Percentiles rank a stretch among this genome's conserved stretches.
Evolutionary conservation across 2,113 vertebrate species (phyloP).

Genomic region (Heptranchias perlo): DNA sequence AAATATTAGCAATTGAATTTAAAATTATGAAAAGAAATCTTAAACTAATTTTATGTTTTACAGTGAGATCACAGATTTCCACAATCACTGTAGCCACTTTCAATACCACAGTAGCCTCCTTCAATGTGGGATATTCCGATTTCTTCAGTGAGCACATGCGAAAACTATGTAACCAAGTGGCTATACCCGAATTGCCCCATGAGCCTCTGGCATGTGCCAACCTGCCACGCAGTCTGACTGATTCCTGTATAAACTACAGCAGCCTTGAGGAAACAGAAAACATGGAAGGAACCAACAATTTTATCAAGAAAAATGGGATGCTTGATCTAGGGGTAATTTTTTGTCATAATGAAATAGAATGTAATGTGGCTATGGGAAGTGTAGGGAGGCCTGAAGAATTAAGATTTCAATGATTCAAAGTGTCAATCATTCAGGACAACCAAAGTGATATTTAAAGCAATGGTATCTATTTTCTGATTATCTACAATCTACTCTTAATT

Average conservation of each 20-base stretch:
- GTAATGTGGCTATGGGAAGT: neutral
- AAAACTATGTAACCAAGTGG: constrained; percentile 88
- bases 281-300: constrained; percentile 93
- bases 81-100: constrained; percentile 98
- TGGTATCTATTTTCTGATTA: neutral
- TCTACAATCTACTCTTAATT: neutral
- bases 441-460: neutral
- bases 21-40: neutral
- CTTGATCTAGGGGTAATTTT: constrained; percentile 85
- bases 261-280: constrained; percentile 89
- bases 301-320: constrained; percentile 97
- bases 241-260: constrained; percentile 98
- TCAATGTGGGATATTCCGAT: constrained; percentile 94
- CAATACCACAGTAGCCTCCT: constrained; percentile 94
- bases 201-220: constrained; percentile 90
- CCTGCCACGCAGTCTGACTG: constrained; percentile 90
- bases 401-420: neutral
- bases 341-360: constrained; percentile 43
- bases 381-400: neutral
- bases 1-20: neutral
- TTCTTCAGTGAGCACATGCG: constrained; percentile 98
- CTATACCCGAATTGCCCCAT: constrained; percentile 78
- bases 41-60: constrained; percentile 35
- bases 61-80: constrained; percentile 96
- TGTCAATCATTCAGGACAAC: neutral